Evolutionary conservation across 2,888 invertebrate species (phyloP).

Genomic region (Acanthococcus lagerstroemiae): DNA sequence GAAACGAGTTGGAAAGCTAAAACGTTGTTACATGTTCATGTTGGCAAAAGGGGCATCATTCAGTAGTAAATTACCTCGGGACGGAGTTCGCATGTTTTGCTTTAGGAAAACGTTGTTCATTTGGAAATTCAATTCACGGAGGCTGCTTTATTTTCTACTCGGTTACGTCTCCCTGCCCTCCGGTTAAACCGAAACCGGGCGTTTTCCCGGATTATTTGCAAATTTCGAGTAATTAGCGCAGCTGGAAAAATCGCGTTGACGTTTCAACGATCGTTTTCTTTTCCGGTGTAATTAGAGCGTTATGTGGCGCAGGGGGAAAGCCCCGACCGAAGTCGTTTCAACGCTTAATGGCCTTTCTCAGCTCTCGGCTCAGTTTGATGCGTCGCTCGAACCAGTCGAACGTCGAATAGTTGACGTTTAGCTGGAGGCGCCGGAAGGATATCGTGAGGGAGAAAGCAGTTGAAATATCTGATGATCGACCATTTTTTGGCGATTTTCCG

Average conservation of each 20-base stretch:
- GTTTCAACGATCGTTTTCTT: neutral
- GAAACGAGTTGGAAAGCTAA: conserved; percentile 23
- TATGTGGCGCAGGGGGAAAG: too few relatives aligned
- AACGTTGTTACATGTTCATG: conserved; percentile 16
- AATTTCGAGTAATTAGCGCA: neutral
- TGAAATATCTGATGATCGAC: too few relatives aligned
- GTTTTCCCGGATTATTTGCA: neutral
- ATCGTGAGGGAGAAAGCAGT: too few relatives aligned
- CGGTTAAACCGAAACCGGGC: neutral
- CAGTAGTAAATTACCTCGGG: conserved; percentile 18
- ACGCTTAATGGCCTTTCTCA: too few relatives aligned
- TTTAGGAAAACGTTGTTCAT: neutral
- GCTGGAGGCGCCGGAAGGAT: too few relatives aligned
- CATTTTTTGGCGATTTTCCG: too few relatives aligned
- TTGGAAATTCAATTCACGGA: conserved; percentile 9
- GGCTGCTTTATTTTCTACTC: conserved; percentile 6
- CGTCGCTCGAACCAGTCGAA: too few relatives aligned
- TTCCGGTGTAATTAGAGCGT: too few relatives aligned
- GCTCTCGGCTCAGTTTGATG: too few relatives aligned
- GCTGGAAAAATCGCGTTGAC: neutral
- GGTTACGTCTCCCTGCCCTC: neutral
- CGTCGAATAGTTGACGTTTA: too few relatives aligned
- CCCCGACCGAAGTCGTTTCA: too few relatives aligned
- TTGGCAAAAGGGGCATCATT: conserved; percentile 16
- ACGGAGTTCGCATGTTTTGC: conserved; percentile 10